Conservation (phyloP, 2,888 invertebrate species). For the Cryptocheilus praepositus region DNA sequence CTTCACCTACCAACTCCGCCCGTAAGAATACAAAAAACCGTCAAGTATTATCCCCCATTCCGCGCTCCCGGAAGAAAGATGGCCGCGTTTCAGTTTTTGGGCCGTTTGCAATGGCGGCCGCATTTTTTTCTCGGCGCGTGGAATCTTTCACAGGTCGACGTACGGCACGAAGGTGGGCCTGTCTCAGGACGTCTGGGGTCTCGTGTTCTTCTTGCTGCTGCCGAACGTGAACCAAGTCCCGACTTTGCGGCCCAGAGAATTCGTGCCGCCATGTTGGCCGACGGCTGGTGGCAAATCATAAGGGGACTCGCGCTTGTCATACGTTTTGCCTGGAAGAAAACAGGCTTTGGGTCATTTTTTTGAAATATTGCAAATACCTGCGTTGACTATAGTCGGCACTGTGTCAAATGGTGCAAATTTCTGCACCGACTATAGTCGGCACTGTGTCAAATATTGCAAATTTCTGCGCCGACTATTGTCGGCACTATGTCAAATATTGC, state of each 20-base stretch:
- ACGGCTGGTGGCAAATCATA: conserved; percentile 74
- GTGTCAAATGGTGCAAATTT: no score
- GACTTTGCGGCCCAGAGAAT: conserved; percentile 77
- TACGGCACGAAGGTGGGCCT: conserved; percentile 76
- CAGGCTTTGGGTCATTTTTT: neutral
- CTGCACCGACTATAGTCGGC: no score
- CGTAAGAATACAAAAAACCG: no score
- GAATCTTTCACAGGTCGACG: conserved; percentile 62
- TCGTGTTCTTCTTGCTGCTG: conserved; percentile 76
- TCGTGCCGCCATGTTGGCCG: conserved; percentile 71
- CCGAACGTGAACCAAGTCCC: conserved; percentile 79
- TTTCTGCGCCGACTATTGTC: no score
- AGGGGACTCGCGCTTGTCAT: conserved; percentile 73
- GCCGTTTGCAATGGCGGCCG: no score
- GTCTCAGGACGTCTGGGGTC: conserved; percentile 76
- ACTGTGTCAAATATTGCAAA: no score
- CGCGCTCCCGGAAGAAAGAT: no score
- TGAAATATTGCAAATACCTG: neutral
- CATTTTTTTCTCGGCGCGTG: conserved; percentile 1
- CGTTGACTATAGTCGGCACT: no score
- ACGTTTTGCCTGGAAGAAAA: conserved; percentile 73
- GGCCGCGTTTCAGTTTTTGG: no score
- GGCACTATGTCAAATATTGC: no score
- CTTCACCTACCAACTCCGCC: no score
- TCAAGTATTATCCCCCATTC: no score